A percentile compares a stretch with the other conserved stretches of the same genome.
phyloP scores from a whole-genome alignment of 1,140 invertebrate species.

The Bombus ignitus region DNA sequence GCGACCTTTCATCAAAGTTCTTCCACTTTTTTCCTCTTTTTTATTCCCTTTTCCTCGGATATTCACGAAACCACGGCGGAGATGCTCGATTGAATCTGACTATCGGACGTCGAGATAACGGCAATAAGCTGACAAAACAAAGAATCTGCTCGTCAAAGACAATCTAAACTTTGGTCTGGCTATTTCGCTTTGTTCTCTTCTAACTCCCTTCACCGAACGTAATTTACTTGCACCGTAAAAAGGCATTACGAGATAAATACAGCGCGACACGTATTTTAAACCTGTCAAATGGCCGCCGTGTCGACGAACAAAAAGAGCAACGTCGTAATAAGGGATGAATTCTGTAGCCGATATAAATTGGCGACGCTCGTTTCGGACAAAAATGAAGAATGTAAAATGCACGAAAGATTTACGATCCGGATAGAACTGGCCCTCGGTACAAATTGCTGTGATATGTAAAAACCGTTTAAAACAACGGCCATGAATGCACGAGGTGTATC shows the following conservation, averaged over 20 bases:
- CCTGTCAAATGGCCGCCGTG: neutral
- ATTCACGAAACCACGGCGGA: neutral
- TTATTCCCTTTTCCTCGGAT: neutral
- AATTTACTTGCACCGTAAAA: neutral
- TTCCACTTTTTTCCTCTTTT: neutral
- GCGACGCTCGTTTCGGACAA: neutral
- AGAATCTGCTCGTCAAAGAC: neutral
- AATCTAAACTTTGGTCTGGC: no score
- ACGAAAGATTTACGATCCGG: slow-evolving; percentile 1
- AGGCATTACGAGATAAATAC: neutral
- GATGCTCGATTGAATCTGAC: neutral
- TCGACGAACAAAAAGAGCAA: neutral
- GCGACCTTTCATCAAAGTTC: slow-evolving; percentile 1
- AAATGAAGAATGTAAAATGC: neutral
- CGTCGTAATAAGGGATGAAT: neutral
- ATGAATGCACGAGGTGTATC: neutral
- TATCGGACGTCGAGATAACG: neutral
- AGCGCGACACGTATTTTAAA: slow-evolving; percentile 2
- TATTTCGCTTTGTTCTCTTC: neutral
- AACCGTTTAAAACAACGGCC: neutral
- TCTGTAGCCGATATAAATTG: neutral
- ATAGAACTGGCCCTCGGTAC: neutral
- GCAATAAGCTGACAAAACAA: slow-evolving; percentile 13
- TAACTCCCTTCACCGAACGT: neutral
- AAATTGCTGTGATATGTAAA: neutral